Evolutionary conservation across 2,113 vertebrate species (phyloP).

Genomic region (Mastomys natalensis): DNA sequence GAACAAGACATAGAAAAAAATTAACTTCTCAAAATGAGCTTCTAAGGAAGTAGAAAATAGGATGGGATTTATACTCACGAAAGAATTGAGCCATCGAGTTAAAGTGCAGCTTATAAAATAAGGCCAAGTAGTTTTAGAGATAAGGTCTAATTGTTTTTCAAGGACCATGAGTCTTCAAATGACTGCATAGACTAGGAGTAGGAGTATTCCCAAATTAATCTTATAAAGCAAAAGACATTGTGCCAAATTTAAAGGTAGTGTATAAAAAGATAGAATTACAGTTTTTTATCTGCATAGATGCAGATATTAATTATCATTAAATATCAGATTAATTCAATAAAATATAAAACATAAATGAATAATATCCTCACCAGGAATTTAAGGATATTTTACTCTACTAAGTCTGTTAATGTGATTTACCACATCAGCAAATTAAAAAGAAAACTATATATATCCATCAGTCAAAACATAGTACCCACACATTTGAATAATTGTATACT

Average conservation of each 20-base stretch:
- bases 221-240: conserved; percentile 11
- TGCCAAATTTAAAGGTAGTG: conserved; percentile 10
- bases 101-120: background rate
- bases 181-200: conserved; percentile 36
- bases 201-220: background rate
- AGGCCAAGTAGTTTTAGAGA: background rate
- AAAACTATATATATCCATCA: background rate
- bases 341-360: background rate
- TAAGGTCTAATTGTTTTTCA: conserved; percentile 21
- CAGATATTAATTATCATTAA: background rate
- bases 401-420: background rate
- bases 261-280: conserved; percentile 18
- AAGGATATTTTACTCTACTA: background rate
- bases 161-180: background rate
- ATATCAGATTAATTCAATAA: background rate
- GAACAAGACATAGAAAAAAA: background rate
- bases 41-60: background rate
- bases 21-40: background rate
- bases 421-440: background rate
- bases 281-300: background rate
- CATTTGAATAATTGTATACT: background rate
- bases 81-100: background rate
- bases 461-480: background rate
- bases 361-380: background rate
- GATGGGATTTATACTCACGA: background rate